Evolutionary conservation across 2,113 vertebrate genomes (phyloP).

Genomic region (Pavo muticus): DNA sequence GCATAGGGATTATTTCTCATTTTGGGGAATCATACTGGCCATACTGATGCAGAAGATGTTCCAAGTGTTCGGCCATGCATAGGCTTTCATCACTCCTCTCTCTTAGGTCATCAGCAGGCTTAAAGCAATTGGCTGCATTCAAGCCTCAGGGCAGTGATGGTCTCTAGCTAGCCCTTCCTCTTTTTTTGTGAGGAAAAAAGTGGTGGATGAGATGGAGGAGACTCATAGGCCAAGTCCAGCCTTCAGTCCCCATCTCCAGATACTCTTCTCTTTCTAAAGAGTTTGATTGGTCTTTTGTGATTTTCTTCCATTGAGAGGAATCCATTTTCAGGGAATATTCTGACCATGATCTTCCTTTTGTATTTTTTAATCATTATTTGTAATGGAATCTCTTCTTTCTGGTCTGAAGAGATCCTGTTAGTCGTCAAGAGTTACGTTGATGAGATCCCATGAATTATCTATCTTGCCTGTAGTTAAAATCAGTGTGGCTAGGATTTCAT

Average conservation of each 20-base stretch:
- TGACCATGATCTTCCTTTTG: neutral
- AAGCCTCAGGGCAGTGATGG: neutral
- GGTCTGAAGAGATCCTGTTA: neutral
- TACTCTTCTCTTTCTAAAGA: neutral
- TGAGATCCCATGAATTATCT: neutral
- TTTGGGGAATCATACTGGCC: neutral
- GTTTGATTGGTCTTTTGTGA: neutral
- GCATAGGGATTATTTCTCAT: fast-evolving
- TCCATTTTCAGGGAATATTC: neutral
- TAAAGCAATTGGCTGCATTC: neutral
- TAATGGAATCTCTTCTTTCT: neutral
- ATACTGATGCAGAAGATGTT: neutral
- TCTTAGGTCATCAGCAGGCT: fast-evolving
- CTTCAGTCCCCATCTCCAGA: neutral
- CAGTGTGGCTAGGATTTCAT: neutral
- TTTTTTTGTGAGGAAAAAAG: neutral
- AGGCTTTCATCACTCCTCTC: neutral
- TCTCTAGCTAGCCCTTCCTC: neutral
- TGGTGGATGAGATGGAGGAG: neutral
- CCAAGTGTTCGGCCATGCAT: fast-evolving
- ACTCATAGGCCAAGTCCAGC: neutral
- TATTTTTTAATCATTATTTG: neutral
- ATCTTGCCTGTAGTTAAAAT: neutral
- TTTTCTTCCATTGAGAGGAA: neutral
- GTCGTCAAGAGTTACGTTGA: neutral